These are phyloP conservation scores for Julus scanicus DNA, from an alignment of 2,888 invertebrate genomes.

Conservation along the genomic window DNA sequence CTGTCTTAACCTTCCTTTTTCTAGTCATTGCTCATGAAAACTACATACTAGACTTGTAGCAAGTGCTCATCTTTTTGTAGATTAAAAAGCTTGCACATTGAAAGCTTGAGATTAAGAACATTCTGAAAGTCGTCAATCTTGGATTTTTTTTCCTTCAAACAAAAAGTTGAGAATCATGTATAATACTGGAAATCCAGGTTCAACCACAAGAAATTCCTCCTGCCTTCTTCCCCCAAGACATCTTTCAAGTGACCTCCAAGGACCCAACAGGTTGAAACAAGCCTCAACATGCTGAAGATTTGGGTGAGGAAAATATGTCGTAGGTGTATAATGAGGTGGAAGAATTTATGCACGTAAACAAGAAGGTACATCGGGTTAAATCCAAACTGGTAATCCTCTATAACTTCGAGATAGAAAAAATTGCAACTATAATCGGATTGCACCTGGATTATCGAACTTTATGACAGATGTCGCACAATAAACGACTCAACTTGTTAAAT, in stretches of 20 bases:
- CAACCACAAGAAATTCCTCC: not conserved
- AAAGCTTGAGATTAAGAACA: not conserved
- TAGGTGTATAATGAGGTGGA: conserved; percentile 18
- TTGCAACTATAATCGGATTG: conserved; percentile 19
- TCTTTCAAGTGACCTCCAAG: conserved; percentile 19
- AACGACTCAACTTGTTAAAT: not conserved
- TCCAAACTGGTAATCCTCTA: not conserved
- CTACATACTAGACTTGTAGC: too few species aligned
- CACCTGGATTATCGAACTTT: not conserved
- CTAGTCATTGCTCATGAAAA: too few species aligned
- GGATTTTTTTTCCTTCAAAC: not conserved
- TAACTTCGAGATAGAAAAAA: not conserved
- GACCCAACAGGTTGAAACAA: not conserved
- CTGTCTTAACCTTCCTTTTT: too few species aligned
- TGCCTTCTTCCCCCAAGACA: not conserved
- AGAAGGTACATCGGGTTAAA: not conserved
- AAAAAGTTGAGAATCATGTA: not conserved
- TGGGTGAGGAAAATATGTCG: not conserved
- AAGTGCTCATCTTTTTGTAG: too few species aligned
- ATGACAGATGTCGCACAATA: not conserved
- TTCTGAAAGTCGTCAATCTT: not conserved
- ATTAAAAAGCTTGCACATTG: too few species aligned
- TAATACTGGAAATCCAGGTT: not conserved
- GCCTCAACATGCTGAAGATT: not conserved
- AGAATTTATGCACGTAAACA: not conserved